Evolutionary conservation across 2,888 invertebrate species (phyloP), one percentile per base, ranked within the genome.

Genomic region (Cephonodes hylas): DNA sequence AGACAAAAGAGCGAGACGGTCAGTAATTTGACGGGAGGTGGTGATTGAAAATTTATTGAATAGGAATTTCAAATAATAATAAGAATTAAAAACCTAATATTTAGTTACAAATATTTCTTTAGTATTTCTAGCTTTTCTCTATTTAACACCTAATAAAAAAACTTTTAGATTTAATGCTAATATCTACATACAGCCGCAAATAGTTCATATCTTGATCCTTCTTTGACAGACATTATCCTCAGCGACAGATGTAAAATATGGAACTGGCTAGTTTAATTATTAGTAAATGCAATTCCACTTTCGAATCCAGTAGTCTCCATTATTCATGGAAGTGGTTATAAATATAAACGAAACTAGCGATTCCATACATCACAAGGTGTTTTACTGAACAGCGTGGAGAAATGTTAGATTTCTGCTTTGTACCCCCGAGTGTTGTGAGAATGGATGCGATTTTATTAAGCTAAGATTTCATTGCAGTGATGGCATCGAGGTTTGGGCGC

Each of bases 351-450:
- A 74, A 81, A 79, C 74, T 63, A 67, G 70, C 69, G 68, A 77
- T 71, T 68, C 71, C 77, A 82, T 85, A 80, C 76, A 81, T 82
- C 81, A 83, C 76, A 63, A 66, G 65, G 68, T 66, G 75, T 69
- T 72, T 74, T 78, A 72, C 70, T 65, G 62, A 53, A 63, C 59
- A 64, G 61, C 66, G 66, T 61, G 61, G 73, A 73, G 74, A 78
- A 77, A 79, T 78, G 81, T 76, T 72, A 71, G 67, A 70, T 69
- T 66, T 66, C 64, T 69, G 65, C 65, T 58, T 53, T 59, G 20
- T 8, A 31, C 53, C 73, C 42, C 42, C n/a, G 22, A 5, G 45
- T 38, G 38, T 38, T 38, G 27, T 22, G 10, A 18, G 15, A 38
- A 42, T 42, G 31, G 22, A 57, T 42, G n/a, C 8, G 23, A 42